These are phyloP conservation scores for Rousettus madagascariensis DNA, from an alignment of 2,797 vertebrate genomes.

Conservation along the genomic window DNA sequence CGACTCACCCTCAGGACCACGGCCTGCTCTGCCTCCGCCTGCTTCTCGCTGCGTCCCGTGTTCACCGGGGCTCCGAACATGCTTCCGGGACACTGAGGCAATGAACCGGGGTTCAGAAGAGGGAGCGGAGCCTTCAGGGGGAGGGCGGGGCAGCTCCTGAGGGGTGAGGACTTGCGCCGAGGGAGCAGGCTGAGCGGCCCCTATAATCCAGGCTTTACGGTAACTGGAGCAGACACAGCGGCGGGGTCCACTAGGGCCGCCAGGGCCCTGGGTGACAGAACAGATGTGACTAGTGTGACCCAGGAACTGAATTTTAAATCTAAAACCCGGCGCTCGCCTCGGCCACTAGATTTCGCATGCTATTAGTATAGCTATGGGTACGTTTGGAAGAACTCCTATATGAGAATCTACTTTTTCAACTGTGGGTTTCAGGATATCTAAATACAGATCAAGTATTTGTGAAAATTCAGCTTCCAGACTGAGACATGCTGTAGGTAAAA, in stretches of 20 bases:
- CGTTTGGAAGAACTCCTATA: neutral
- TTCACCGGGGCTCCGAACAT: neutral
- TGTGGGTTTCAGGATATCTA: too few relatives aligned
- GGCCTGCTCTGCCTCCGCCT: neutral
- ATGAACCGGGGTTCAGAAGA: neutral
- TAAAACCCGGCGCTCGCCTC: neutral
- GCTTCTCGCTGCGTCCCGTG: neutral
- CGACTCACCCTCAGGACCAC: accelerated
- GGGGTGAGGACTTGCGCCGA: neutral
- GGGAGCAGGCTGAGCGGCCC: neutral
- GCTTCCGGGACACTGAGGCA: neutral
- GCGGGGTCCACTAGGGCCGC: neutral
- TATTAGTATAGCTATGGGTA: accelerated
- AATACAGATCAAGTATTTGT: neutral
- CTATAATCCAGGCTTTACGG: neutral
- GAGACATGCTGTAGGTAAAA: neutral
- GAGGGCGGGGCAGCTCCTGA: accelerated
- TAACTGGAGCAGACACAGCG: too few relatives aligned
- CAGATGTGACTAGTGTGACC: accelerated
- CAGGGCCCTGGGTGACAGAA: neutral
- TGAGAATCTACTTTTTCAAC: neutral
- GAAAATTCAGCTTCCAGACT: too few relatives aligned
- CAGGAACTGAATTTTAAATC: neutral
- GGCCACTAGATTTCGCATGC: accelerated
- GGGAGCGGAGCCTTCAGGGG: neutral